Base-by-base conservation (phyloP, 2,888 invertebrate genomes). In the Ptilodon capucinus region DNA sequence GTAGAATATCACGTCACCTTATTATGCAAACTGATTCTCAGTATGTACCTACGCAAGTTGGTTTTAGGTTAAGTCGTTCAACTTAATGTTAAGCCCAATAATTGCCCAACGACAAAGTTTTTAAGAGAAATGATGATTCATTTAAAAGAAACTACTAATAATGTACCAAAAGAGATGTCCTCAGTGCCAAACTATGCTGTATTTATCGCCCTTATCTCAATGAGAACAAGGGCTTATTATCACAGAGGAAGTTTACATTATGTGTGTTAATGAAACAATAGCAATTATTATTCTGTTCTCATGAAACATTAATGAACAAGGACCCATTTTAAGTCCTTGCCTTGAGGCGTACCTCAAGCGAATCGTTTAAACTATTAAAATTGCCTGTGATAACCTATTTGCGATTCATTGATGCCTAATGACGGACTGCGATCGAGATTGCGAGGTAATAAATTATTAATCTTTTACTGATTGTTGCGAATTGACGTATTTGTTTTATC, bases 341-440 rank as follows among this genome's bases (percentile, higher is more conserved):
- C 69, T 65, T 72, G 66, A 59, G 59, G 64, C 49, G 70, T 56
- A 46, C 63, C 57, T 39, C 53, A 42, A 47, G 52, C 30, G 52
- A 55, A 54, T 60, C 53, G 59, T 58, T 51, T 56, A 59, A 61
- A 64, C 52, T 60, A 64, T 73, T 68, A 70, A 71, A 57, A 64
- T 67, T 68, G 71, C 71, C 51, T 44, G 34, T 51, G 83, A 85
- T 84, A 85, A 81, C 81, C 80, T 79, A 60, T n/a, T n/a, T n/a
- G n/a, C 72, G 74, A 61, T 71, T 72, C 57, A 50, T 57, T 64
- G 71, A 73, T 70, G 52, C 54, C 65, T 70, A 64, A 74, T 76
- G 54, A 54, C 56, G 36, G 67, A 59, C 61, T 64, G 58, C 44
- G 67, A 75, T 72, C 68, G 56, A 8, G 36, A 16, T 72, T 68